Conservation (phyloP, 1,140 invertebrate species). For the Bombus consobrinus region DNA sequence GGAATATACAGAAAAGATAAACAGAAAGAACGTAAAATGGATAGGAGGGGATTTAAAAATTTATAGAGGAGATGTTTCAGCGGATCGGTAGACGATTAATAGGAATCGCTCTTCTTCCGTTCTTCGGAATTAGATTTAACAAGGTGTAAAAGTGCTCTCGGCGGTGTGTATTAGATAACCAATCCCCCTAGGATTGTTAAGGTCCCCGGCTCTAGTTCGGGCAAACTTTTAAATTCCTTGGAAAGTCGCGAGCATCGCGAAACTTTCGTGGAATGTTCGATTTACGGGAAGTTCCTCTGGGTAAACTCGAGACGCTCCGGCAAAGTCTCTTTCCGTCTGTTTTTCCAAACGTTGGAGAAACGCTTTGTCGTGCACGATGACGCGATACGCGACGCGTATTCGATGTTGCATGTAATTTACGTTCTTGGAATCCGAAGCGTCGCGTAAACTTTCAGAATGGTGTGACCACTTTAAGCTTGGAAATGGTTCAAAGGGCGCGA, state of each 20-base stretch:
- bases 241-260: neutral
- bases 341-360: neutral
- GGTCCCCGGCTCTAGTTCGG: neutral
- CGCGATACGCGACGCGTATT: neutral
- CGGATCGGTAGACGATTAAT: neutral
- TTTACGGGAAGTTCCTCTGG: conserved; percentile 21
- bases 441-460: neutral
- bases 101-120: neutral
- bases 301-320: conserved; percentile 1
- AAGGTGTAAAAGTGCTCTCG: neutral
- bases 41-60: neutral
- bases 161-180: neutral
- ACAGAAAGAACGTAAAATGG: too few relatives aligned
- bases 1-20: too few relatives aligned
- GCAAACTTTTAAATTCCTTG: conserved; percentile 44
- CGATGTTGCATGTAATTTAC: conserved; percentile 1
- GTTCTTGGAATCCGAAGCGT: neutral
- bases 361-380: neutral
- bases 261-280: conserved; percentile 40
- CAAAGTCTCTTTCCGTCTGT: neutral
- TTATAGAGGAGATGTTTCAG: too few relatives aligned
- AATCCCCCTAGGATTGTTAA: neutral
- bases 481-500: neutral
- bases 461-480: neutral
- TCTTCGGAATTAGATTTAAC: neutral